Base-by-base conservation (phyloP, 30 jellyfish, hydroid and myxozoan genomes). In the Cassiopea andromeda region DNA sequence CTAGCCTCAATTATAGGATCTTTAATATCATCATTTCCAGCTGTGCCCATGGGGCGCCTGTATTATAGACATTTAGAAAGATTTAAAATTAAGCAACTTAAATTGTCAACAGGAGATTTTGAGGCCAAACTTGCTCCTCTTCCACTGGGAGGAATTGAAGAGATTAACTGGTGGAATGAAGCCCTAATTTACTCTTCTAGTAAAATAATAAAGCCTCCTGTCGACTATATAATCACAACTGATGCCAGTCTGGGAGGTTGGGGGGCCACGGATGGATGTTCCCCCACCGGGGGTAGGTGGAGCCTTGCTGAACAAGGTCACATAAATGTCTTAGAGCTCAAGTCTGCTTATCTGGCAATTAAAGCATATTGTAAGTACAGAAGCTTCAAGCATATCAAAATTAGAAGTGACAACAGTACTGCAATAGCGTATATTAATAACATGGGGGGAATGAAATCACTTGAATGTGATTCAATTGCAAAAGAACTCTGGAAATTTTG, bases 211-310 rank as follows among this genome's bases (percentile, higher is more conserved):
- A 66, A 49, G 59, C 82, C 88, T 13, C 78, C 69, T 16, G 27
- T 50, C 38, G 87, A 77, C 18, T 78, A 83, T 66, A 43, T 9
- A 38, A 17, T 89, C 18, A 64, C 45, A 44, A 77, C 97, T 69
- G 97, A 89, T 89, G 97, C 97, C 18, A 89, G 97, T 81, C 46
- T 81, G 61, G 75, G 54, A 48, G 94, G 94, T 2, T 75, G 97
- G 97, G 97, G 94, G 10, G 87, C 86, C 27, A 71, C 89, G 60
- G 89, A 71, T 60, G 60, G 58, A 43, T 49, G 44, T 59, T 70
- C 89, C 76, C 75, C 70, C 49, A 73, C 46, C 4, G 84, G 97
- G 58, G 93, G 93, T 64, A 73, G 92, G 46, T 89, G 97, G 97
- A 67, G 38, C 47, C 6, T 1, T 57, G 19, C 83, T 14, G 85